Evolutionary conservation across 2,113 vertebrate species (phyloP), one percentile per base, ranked within the genome.

Genomic region (Carassius gibelio): DNA sequence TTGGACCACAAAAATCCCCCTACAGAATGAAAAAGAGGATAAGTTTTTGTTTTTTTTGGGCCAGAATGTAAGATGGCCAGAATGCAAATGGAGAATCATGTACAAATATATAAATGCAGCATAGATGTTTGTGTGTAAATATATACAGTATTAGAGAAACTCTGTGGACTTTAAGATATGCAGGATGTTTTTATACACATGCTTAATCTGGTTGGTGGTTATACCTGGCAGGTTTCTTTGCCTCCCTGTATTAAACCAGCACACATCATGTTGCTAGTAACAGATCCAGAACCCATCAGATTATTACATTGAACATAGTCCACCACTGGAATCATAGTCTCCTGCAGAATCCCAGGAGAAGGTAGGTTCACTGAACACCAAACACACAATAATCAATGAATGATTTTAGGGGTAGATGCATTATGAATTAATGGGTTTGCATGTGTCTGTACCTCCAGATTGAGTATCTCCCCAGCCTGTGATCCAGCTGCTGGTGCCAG

Each of bases 181-280:
- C 13, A 17, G 64, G 5, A 68, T 52, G 45, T 84, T 8, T 26
- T 64, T 2, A 3, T 50, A 23, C 38, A 4, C 62, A 23, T 57
- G 8, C 62, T 64, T 34, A 66, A 59, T 26, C 8, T 38, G 4
- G 11, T 84, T 19, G 15, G 5, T 26, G 8, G 38, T 57, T 74
- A 13, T 84, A 88, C 87, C 84, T 88, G 84, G 11, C 87, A 88
- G 30, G 84, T 50, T 19, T 86, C 84, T 19, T 62, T 86, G 19
- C 85, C 87, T 76, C 85, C 87, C n/a, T 61, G 2, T 3, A 42
- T 0, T 13, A 59, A 81, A 23, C 87, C 87, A 81, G 87, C 87
- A 76, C 87, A 88, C 4, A 88, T 81, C 87, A 88, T 86, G 38
- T 86, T 86, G 2, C 4, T 75, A 38, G 81, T 88, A 38, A 88